Conservation (phyloP, 2,888 invertebrate species). For the Zonitis immaculata region DNA sequence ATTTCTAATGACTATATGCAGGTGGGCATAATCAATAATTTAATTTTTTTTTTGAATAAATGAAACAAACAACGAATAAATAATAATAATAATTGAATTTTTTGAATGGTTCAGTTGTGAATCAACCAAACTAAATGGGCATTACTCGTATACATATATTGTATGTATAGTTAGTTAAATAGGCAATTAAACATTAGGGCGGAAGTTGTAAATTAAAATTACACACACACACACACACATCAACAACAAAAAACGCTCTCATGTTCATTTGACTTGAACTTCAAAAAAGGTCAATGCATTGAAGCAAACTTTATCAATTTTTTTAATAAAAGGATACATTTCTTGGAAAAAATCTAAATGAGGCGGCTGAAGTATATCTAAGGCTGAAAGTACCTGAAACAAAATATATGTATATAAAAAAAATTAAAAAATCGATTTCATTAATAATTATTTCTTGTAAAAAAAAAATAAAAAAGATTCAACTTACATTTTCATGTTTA, state of each 20-base stretch:
- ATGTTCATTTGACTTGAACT: conserved; percentile 17
- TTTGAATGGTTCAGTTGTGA: conserved; percentile 9
- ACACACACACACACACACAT: too few species aligned
- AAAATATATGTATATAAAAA: too few species aligned
- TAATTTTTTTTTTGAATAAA: neutral
- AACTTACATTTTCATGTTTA: conserved; percentile 98
- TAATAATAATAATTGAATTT: conserved; percentile 17
- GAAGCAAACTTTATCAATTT: neutral
- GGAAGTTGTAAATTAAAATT: conserved; percentile 36
- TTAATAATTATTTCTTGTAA: too few species aligned
- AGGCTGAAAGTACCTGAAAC: conserved; percentile 92
- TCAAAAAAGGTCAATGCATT: conserved; percentile 11
- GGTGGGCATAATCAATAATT: neutral
- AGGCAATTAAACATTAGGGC: conserved; percentile 30
- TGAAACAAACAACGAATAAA: too few species aligned
- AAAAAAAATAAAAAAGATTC: too few species aligned
- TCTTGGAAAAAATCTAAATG: conserved; percentile 99
- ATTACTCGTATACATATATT: conserved; percentile 26
- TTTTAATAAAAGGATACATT: conserved; percentile 85
- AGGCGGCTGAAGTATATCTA: conserved; percentile 98
- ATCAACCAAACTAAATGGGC: neutral
- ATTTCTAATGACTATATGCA: conserved; percentile 2
- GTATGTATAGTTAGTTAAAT: too few species aligned
- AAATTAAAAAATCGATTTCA: too few species aligned
- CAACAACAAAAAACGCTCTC: neutral